phyloP scores from a whole-genome alignment of 1,140 invertebrate species.

The Conopomorpha cramerella region DNA sequence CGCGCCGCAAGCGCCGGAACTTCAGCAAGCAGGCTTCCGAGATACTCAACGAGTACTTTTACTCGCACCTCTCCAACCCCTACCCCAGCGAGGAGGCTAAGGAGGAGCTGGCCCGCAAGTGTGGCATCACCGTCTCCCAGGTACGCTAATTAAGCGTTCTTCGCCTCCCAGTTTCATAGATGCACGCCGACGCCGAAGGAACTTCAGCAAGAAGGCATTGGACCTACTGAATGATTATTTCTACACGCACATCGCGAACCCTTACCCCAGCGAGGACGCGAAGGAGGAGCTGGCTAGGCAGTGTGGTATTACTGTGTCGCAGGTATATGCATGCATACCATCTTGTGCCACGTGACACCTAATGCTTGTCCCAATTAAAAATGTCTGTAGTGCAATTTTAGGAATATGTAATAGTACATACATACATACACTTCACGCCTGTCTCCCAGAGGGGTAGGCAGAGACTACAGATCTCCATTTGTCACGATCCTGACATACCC shows the following conservation, averaged over 20 bases:
- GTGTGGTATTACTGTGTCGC: constrained; percentile 2
- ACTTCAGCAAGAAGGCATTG: constrained; percentile 1
- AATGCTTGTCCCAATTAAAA: too few relatives aligned
- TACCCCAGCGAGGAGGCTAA: constrained; percentile 99
- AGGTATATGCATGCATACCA: too few relatives aligned
- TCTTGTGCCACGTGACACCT: too few relatives aligned
- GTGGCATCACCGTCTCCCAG: constrained; percentile 91
- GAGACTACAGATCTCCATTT: too few relatives aligned
- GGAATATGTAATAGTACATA: too few relatives aligned
- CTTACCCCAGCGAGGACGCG: constrained; percentile 1
- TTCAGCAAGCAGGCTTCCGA: constrained; percentile 99
- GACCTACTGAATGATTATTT: constrained; percentile 2
- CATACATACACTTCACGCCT: too few relatives aligned
- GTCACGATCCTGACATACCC: too few relatives aligned
- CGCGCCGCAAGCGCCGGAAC: constrained; percentile 97
- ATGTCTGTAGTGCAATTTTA: too few relatives aligned
- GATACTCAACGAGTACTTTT: constrained; percentile 99
- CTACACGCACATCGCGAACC: background rate
- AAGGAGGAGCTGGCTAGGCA: background rate
- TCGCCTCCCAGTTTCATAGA: constrained; percentile 1
- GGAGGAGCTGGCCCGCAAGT: constrained; percentile 99
- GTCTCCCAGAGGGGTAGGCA: too few relatives aligned
- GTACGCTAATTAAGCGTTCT: constrained; percentile 15
- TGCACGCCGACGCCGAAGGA: background rate
- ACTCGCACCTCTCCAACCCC: constrained; percentile 98